A percentile compares a stretch with the other conserved stretches of the same genome.
These are phyloP conservation scores for Eulacestoma nigropectus DNA, from an alignment of 2,113 vertebrate genomes.

Conservation along the genomic window DNA sequence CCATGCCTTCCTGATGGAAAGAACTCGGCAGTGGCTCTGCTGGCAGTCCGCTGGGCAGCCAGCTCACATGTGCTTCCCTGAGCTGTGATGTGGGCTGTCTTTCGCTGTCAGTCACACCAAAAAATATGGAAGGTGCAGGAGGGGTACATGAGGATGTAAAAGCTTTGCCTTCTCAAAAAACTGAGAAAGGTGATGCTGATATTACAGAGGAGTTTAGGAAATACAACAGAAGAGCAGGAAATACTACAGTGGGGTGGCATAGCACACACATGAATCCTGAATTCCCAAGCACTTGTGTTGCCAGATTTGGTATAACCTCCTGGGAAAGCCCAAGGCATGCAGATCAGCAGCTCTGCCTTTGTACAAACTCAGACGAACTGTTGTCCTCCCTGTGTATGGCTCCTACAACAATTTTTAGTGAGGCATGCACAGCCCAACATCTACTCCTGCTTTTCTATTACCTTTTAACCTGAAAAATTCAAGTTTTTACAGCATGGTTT, in stretches of 20 bases:
- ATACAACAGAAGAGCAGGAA: not conserved
- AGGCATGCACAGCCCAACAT: not conserved
- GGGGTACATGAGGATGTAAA: not conserved
- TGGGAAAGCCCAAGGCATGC: not conserved
- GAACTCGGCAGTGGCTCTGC: not conserved
- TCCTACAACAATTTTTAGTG: not conserved
- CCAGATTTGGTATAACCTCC: not conserved
- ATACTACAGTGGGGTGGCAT: not conserved
- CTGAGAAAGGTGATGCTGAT: not conserved
- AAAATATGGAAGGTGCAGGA: not conserved
- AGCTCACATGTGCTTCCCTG: not conserved
- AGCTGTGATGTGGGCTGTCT: not conserved
- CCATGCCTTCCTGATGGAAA: not conserved
- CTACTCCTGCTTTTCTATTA: not conserved
- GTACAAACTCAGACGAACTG: not conserved
- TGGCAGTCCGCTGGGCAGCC: not conserved
- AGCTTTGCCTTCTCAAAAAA: not conserved
- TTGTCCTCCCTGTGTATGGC: not conserved
- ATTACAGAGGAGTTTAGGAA: not conserved
- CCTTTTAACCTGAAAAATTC: not conserved
- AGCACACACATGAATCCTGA: not conserved
- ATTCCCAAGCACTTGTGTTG: not conserved
- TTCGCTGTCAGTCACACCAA: not conserved
- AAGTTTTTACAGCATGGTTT: not conserved
- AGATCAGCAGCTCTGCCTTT: not conserved